Evolutionary conservation across 2,888 invertebrate species (phyloP).

Genomic region (Carcina quercana): DNA sequence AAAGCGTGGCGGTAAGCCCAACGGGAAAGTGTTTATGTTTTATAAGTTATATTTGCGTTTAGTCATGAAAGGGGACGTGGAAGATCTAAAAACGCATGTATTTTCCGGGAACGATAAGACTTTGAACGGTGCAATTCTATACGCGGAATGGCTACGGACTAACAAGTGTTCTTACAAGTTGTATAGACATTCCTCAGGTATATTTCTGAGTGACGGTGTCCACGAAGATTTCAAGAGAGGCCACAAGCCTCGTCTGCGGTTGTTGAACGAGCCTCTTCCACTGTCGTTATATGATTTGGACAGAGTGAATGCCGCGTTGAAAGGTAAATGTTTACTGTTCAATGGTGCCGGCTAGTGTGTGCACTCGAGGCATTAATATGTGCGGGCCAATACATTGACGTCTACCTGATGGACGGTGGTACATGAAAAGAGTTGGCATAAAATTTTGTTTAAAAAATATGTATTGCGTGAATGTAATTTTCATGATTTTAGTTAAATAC

Average conservation of each 20-base stretch:
- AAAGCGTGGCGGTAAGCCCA: conserved; percentile 51
- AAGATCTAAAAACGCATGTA: conserved; percentile 54
- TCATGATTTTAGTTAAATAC: too few relatives aligned
- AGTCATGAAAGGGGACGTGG: conserved; percentile 62
- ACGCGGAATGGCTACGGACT: conserved; percentile 62
- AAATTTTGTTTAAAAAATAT: too few relatives aligned
- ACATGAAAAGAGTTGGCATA: too few relatives aligned
- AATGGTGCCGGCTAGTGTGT: conserved; percentile 44
- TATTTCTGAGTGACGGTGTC: conserved; percentile 66
- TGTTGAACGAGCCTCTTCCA: conserved; percentile 67
- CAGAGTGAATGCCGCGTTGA: conserved; percentile 68
- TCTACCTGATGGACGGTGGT: too few relatives aligned
- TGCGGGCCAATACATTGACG: too few relatives aligned
- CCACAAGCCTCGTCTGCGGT: conserved; percentile 49
- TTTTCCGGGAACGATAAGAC: conserved; percentile 53
- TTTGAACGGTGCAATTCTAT: conserved; percentile 64
- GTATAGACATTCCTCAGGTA: conserved; percentile 65
- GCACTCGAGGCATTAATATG: too few relatives aligned
- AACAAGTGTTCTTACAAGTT: conserved; percentile 65
- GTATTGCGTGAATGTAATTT: too few relatives aligned
- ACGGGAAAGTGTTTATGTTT: conserved; percentile 57
- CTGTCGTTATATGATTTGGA: conserved; percentile 68
- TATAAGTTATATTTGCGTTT: conserved; percentile 61
- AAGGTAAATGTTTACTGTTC: conserved; percentile 66
- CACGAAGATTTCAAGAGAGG: conserved; percentile 42